Evolutionary conservation across 2,797 vertebrate genomes (phyloP).

Genomic region (Sebastes variabilis): DNA sequence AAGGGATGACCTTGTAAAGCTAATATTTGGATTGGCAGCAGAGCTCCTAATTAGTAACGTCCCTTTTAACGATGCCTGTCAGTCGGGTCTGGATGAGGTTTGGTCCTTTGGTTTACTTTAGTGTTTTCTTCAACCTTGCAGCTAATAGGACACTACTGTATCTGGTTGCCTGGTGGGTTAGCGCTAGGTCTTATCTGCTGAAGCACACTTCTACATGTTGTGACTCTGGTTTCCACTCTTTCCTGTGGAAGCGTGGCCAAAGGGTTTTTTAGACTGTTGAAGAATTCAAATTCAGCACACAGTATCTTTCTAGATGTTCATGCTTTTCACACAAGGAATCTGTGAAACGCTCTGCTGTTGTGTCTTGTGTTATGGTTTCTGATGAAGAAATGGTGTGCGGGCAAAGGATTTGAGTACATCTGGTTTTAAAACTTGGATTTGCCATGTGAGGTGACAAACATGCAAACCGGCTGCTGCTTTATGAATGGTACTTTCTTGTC

Average conservation of each 20-base stretch:
- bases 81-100: background rate
- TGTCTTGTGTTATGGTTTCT: background rate
- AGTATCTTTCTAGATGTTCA: slow-evolving; percentile 11
- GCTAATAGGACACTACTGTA: slow-evolving; percentile 20
- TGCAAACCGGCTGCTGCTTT: slow-evolving; percentile 28
- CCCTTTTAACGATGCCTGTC: slow-evolving; percentile 43
- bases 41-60: slow-evolving; percentile 59
- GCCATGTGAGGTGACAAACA: slow-evolving; percentile 24
- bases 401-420: background rate
- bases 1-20: slow-evolving; percentile 56
- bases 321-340: slow-evolving; percentile 12
- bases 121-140: slow-evolving; percentile 23
- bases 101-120: slow-evolving; percentile 34
- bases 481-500: slow-evolving; percentile 15
- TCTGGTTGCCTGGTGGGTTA: slow-evolving; percentile 30
- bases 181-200: slow-evolving; percentile 46
- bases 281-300: slow-evolving; percentile 28
- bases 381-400: background rate
- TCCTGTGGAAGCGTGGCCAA: slow-evolving; percentile 26
- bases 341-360: background rate
- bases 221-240: slow-evolving; percentile 41
- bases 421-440: slow-evolving; percentile 9
- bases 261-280: slow-evolving; percentile 13
- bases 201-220: slow-evolving; percentile 25
- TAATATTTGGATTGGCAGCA: slow-evolving; percentile 73